These are phyloP conservation scores for Campopleginae sp. DNA, from an alignment of 2,888 invertebrate species.

Conservation along the genomic window DNA sequence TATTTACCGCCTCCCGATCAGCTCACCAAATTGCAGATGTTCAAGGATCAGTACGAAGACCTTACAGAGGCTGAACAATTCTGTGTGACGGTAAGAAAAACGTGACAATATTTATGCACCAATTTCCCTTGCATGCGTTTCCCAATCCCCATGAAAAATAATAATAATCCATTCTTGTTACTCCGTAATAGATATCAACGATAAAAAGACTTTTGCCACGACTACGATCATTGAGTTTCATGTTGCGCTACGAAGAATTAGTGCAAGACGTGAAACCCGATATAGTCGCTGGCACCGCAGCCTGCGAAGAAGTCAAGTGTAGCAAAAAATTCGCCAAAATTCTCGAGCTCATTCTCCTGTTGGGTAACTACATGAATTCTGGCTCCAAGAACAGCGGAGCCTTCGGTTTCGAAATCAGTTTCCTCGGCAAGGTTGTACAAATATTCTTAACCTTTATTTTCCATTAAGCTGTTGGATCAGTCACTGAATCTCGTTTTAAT, in stretches of 20 bases:
- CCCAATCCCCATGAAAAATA: not conserved
- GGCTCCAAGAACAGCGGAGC: slow-evolving; percentile 97
- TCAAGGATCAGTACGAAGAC: slow-evolving; percentile 91
- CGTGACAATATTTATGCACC: not conserved
- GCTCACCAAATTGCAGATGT: slow-evolving; percentile 92
- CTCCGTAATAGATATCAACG: slow-evolving; percentile 89
- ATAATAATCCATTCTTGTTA: not conserved
- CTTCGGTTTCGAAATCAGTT: slow-evolving; percentile 98
- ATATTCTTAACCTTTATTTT: not conserved
- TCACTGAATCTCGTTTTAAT: no score
- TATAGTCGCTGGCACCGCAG: slow-evolving; percentile 97
- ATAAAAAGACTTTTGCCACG: slow-evolving; percentile 94
- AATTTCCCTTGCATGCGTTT: slow-evolving; percentile 29
- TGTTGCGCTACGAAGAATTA: slow-evolving; percentile 94
- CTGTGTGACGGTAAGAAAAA: slow-evolving; percentile 89
- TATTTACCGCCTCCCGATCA: slow-evolving; percentile 97
- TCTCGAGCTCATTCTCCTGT: slow-evolving; percentile 93
- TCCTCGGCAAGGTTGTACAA: slow-evolving; percentile 92
- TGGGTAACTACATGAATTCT: slow-evolving; percentile 99
- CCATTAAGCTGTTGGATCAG: no score
- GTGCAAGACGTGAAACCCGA: slow-evolving; percentile 95
- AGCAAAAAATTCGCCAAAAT: slow-evolving; percentile 96
- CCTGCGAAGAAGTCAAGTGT: slow-evolving; percentile 96
- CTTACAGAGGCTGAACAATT: slow-evolving; percentile 98
- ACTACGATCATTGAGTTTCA: slow-evolving; percentile 95